Percentiles rank a stretch among this genome's conserved stretches.
Evolutionary conservation across 37 sponge, comb jelly and placozoan genomes (phyloP).

Genomic region (Halichondria panicea): DNA sequence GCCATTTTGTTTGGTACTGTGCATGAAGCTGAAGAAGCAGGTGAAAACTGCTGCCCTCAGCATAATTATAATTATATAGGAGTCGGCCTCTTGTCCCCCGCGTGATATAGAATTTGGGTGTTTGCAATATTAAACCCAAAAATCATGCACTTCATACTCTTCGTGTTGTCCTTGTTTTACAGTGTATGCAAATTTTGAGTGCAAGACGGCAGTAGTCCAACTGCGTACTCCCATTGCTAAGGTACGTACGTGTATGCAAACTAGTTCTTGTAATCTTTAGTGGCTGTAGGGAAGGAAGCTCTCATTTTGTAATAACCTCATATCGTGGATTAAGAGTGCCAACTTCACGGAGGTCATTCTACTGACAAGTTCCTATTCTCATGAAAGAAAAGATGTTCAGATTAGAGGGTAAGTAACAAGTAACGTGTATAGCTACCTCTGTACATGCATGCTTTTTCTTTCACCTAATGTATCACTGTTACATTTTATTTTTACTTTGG

Average conservation of each 20-base stretch:
- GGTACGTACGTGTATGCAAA: conserved; percentile 22
- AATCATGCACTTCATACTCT: not conserved
- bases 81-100: not conserved
- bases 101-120: too few relatives aligned
- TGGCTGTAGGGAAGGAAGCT: not conserved
- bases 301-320: conserved; percentile 30
- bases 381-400: conserved; percentile 63
- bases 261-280: not conserved
- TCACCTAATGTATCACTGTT: too few relatives aligned
- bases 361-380: conserved; percentile 52
- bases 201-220: conserved; percentile 41
- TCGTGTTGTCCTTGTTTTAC: not conserved
- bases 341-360: conserved; percentile 20
- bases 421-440: not conserved
- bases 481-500: too few relatives aligned
- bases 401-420: conserved; percentile 31
- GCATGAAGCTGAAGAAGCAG: too few relatives aligned
- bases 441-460: too few relatives aligned
- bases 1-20: not conserved
- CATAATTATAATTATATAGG: not conserved
- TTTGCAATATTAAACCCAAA: too few relatives aligned
- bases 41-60: not conserved
- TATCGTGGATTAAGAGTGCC: conserved; percentile 38
- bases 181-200: conserved; percentile 41
- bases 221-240: conserved; percentile 66